phyloP scores from a whole-genome alignment of 2,888 invertebrate species.

The Pachliopta kotzebuea region DNA sequence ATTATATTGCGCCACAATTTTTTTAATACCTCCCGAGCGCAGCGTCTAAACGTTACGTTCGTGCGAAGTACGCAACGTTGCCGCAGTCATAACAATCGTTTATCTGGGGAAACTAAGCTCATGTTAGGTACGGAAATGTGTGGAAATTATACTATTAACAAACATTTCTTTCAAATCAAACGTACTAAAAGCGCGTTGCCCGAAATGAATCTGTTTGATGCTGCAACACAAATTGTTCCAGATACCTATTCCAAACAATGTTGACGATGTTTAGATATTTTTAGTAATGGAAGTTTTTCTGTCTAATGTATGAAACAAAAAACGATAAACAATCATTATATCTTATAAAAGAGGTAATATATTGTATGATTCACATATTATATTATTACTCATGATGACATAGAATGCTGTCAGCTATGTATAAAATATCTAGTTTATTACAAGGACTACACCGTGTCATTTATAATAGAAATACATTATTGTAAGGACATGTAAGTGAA shows the following conservation, averaged over 20 bases:
- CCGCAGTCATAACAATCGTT: slow-evolving; percentile 34
- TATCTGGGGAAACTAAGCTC: slow-evolving; percentile 23
- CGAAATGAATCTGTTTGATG: slow-evolving; percentile 19
- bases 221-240: slow-evolving; percentile 5
- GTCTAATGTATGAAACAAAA: not conserved
- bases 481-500: not conserved
- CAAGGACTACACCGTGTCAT: not conserved
- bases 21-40: slow-evolving; percentile 3
- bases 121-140: slow-evolving; percentile 14
- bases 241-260: slow-evolving; percentile 7
- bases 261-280: slow-evolving; percentile 12
- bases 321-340: not conserved
- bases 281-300: not conserved
- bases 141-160: slow-evolving; percentile 29
- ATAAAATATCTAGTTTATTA: not conserved
- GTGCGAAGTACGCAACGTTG: slow-evolving; percentile 22
- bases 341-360: not conserved
- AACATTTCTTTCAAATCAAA: slow-evolving; percentile 34
- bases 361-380: not conserved
- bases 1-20: slow-evolving; percentile 15
- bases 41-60: slow-evolving; percentile 9
- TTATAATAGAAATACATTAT: not conserved
- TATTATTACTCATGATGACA: too few species aligned
- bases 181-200: slow-evolving; percentile 5
- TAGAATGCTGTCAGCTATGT: not conserved